Conservation (phyloP, 2,113 vertebrate genomes). For the Orcinus orca region DNA sequence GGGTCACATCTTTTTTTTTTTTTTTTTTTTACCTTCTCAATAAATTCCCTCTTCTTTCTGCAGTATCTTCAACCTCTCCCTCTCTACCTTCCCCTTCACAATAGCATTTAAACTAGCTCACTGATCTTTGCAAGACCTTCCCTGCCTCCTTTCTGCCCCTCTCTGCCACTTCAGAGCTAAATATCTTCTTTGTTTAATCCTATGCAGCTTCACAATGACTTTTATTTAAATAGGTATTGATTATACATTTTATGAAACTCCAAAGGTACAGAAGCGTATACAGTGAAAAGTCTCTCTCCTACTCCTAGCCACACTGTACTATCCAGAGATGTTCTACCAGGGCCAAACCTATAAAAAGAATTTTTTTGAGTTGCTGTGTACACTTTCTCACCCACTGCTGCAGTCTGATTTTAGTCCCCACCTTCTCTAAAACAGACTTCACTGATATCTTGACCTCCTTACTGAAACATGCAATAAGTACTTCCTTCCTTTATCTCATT, state of each 20-base stretch:
- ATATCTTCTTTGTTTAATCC: slow-evolving; percentile 16
- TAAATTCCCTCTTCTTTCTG: slow-evolving; percentile 34
- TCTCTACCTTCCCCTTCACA: neutral
- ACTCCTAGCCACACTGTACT: neutral
- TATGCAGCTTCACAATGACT: neutral
- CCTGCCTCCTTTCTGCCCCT: neutral
- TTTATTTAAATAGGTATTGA: neutral
- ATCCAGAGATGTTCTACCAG: neutral
- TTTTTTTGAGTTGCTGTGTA: neutral
- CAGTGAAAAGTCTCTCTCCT: neutral
- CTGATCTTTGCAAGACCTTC: neutral
- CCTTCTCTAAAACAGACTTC: slow-evolving; percentile 34
- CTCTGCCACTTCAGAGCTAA: neutral
- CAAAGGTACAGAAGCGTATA: slow-evolving; percentile 4
- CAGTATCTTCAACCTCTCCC: neutral
- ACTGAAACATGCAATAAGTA: neutral
- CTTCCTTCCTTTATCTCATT: neutral
- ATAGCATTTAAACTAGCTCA: slow-evolving; percentile 23
- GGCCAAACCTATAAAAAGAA: neutral
- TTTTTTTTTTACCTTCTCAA: slow-evolving; percentile 12
- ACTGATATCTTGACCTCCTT: neutral
- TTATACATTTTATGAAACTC: neutral
- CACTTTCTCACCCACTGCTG: neutral
- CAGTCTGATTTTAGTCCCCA: neutral
- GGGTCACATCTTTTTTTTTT: neutral